Base-by-base conservation (phyloP, 2,797 vertebrate genomes). In the Schizothorax lantsangensis region DNA sequence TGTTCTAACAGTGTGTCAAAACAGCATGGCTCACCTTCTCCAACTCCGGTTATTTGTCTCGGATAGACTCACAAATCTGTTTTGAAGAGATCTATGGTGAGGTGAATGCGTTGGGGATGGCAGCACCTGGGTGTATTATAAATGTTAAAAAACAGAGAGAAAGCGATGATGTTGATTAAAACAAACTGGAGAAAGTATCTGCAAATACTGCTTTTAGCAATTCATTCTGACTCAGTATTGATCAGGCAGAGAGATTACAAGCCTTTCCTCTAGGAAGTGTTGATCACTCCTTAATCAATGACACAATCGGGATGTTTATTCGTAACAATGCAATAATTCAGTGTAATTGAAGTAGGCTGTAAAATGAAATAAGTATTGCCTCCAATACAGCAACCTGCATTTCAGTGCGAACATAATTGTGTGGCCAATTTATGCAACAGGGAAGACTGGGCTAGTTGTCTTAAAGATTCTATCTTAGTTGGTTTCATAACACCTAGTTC, bases 41-140 rank as follows among this genome's bases (percentile, higher is more conserved):
- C 80, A 84, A 89, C 87, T 90, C 86, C 6, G 79, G 90, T 92
- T 93, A 92, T 93, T 92, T 82, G 90, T 92, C 93, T 93, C 92
- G 90, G 93, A 92, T 94, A 93, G 68, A 91, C 92, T 93, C 85
- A 92, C 93, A 95, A 95, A 96, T 91, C 92, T 93, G 94, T 93
- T 92, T 91, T 93, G 92, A 93, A 87, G 54, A 89, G 89, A 92
- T 88, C 84, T 92, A 93, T 94, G 92, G 90, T 83, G 90, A 92
- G 92, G 90, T 92, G 93, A 94, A 92, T 91, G 92, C 33, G 88
- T 68, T 85, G 89, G 89, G 91, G 88, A 57, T 73, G 69, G 49
- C 47, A 69, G 33, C 33, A 74, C 77, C 64, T 75, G 52, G 47
- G n/a, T 36, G 26, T 75, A 72, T 26, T 47, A 71, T 36, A 68